A percentile compares a stretch with the other conserved stretches of the same genome.
Conservation (phyloP, 2,113 vertebrate genomes). For the Hymenochirus boettgeri region DNA sequence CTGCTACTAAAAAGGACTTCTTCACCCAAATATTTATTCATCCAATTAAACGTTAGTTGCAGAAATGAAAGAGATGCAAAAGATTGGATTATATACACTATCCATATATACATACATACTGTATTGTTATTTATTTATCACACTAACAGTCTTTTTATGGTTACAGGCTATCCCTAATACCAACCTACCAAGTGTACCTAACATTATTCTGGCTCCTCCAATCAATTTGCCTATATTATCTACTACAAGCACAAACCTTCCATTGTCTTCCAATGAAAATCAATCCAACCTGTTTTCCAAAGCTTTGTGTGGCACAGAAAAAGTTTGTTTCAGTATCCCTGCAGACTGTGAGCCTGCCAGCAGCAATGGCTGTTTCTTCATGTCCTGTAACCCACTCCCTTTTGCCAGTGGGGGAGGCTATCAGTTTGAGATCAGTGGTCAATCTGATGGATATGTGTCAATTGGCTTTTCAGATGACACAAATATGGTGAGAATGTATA, state of each 20-base stretch:
- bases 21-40: no score
- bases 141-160: no score
- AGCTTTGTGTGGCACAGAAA: slow-evolving; percentile 54
- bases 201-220: no score
- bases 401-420: slow-evolving; percentile 8
- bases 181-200: not conserved
- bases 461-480: slow-evolving; percentile 69
- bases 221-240: not conserved
- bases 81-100: no score
- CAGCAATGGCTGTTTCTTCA: slow-evolving; percentile 55
- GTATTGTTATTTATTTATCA: no score
- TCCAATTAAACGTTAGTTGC: no score
- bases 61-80: no score
- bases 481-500: slow-evolving; percentile 67
- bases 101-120: no score
- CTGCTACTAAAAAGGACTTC: no score
- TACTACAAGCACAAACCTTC: not conserved
- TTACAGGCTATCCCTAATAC: not conserved
- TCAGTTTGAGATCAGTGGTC: slow-evolving; percentile 55
- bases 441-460: slow-evolving; percentile 58
- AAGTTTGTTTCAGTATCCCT: slow-evolving; percentile 64
- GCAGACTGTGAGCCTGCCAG: slow-evolving; percentile 54
- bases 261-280: no score
- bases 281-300: slow-evolving; percentile 32
- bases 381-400: slow-evolving; percentile 51